phyloP scores from a whole-genome alignment of 2,888 invertebrate species.

The Volucella inanis region DNA sequence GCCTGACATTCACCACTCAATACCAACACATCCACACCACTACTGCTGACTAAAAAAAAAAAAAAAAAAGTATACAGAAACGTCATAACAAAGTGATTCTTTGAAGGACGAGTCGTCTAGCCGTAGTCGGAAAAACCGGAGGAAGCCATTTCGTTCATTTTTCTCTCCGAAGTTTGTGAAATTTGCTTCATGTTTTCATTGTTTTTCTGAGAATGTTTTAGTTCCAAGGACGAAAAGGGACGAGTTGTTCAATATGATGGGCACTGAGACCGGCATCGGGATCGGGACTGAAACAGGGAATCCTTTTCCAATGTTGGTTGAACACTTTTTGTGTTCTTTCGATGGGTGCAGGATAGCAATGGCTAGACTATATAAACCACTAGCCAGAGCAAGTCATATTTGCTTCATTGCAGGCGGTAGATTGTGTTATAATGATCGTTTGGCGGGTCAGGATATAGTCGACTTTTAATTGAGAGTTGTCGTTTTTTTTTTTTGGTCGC shows the following conservation, averaged over 20 bases:
- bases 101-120: constrained; percentile 63
- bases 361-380: constrained; percentile 46
- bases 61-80: constrained; percentile 37
- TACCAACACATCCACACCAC: neutral
- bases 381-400: constrained; percentile 17
- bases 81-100: constrained; percentile 64
- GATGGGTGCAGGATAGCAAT: constrained; percentile 15
- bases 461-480: constrained; percentile 41
- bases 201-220: constrained; percentile 1
- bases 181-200: constrained; percentile 6
- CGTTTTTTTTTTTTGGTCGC: neutral
- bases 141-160: constrained; percentile 20
- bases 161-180: constrained; percentile 28
- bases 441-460: constrained; percentile 18
- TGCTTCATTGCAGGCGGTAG: constrained; percentile 32
- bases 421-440: constrained; percentile 45
- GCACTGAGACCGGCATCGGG: no score
- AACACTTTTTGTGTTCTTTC: neutral
- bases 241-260: constrained; percentile 8
- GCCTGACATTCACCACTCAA: neutral
- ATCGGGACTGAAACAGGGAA: neutral
- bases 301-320: constrained; percentile 44
- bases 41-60: neutral
- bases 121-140: constrained; percentile 28
- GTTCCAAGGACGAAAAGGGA: constrained; percentile 15